Base-by-base conservation (phyloP, 1,140 invertebrate species). In the Calycopis cecrops region DNA sequence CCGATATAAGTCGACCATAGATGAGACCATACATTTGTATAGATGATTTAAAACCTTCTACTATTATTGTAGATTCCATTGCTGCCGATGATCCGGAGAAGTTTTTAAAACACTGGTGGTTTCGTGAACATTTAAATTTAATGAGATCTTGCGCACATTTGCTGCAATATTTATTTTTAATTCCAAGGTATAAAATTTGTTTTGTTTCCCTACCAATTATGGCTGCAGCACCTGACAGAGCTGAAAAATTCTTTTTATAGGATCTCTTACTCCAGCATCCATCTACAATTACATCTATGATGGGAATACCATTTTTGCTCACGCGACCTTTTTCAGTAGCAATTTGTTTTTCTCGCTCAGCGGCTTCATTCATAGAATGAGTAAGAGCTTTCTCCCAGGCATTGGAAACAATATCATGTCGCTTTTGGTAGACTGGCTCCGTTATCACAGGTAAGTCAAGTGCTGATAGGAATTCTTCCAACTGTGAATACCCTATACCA, bases 81-180 rank as follows among this genome's bases (percentile, higher is more conserved):
- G 4, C 34, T 6, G 34, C 9, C 34, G 34, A 35, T 4, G 34
- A 35, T 4, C 34, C 34, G 4, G 4, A 4, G 9, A 6, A 35
- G 9, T 35, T 35, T 9, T 35, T 35, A 9, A 6, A 35, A 35
- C 34, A 35, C 9, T 6, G 4, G 9, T 35, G 34, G 4, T 35
- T 9, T 35, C 9, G 4, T 35, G 34, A 35, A 35, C n/a, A n/a
- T n/a, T n/a, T n/a, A n/a, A n/a, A n/a, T n/a, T n/a, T n/a, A n/a
- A n/a, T n/a, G n/a, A n/a, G n/a, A 8, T 68, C 67, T 14, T 52
- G 52, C 7, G 53, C 54, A 58, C 82, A 87, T 21, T 71, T 65
- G 7, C 55, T 50, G 53, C 80, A 89, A 62, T 69, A 77, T 63
- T 83, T 87, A 75, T 63, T 83, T 85, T 76, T 58, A 0, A 84